Base-by-base conservation (phyloP, 2,888 invertebrate species). In the Mesochorus sp. region DNA sequence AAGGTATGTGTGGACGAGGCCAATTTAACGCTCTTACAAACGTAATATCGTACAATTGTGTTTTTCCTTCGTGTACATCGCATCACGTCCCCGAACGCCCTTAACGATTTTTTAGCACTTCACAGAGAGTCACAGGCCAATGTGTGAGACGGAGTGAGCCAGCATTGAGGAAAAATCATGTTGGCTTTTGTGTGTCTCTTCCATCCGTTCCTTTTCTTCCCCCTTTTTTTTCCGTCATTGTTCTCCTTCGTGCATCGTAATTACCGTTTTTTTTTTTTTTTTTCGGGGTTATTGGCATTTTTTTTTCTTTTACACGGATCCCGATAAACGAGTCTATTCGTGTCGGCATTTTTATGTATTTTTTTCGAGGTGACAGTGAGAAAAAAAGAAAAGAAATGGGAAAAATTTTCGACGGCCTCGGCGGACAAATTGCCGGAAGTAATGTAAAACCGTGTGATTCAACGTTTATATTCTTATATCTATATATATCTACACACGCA, bases 1-100 rank as follows among this genome's bases (percentile, higher is more conserved):
- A 97, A 97, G 97, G 96, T 96, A 95, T 92, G 95, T 94, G 92
- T 92, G 90, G 76, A 84, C 66, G 77, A 82, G 84, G 84, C 80
- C 78, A 57, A 78, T 83, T 79, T 68, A 53, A 66, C 71, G n/a
- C 76, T 80, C n/a, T 39, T 39, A 8, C 53, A 78, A 67, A 76
- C 61, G 71, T 71, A 53, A 73, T 67, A 77, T 28, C 39, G 42
- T 67, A 12, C 19, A 31, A 47, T 53, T 76, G 76, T 81, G 80
- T 80, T 61, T 55, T 49, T 12, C 82, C 83, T 84, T 83, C 80
- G 74, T 83, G 83, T 83, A 82, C 76, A 70, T 83, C 80, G 83
- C 83, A 83, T 85, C 83, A 75, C 85, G 85, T 53, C 66, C 66
- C 89, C 90, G 90, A 92, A 92, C 92, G 92, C 92, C 92, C 92